Conservation (phyloP, 1,140 invertebrate genomes). For the Drosophila ohnishii region DNA sequence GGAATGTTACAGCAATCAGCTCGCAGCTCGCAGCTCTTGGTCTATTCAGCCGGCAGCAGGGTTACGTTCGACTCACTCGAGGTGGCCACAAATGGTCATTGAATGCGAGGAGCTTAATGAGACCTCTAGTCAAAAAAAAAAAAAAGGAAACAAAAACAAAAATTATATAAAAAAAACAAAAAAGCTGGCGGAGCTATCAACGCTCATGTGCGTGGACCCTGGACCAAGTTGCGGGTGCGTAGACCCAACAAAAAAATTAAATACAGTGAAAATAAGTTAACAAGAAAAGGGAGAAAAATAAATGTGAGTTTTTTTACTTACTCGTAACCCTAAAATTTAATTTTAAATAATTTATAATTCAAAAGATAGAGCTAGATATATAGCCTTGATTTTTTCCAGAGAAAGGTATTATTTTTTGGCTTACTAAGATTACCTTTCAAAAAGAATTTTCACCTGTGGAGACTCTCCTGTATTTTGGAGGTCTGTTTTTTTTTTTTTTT, state of each 20-base stretch:
- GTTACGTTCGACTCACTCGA: conserved; percentile 23
- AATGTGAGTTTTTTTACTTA: too few species aligned
- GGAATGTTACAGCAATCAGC: conserved; percentile 74
- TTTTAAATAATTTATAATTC: too few species aligned
- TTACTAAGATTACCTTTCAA: too few species aligned
- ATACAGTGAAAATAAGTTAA: conserved; percentile 1
- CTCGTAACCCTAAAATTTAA: not conserved
- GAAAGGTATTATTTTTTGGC: not conserved
- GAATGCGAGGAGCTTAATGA: conserved; percentile 56
- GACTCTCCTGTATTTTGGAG: conserved; percentile 18
- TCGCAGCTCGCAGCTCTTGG: conserved; percentile 21
- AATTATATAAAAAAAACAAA: conserved; percentile 14
- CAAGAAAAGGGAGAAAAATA: fast-evolving
- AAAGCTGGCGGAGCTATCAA: conserved; percentile 54
- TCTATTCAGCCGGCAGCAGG: conserved; percentile 38
- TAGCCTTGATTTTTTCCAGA: not conserved
- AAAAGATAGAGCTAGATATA: not conserved
- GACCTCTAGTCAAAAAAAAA: conserved; percentile 10
- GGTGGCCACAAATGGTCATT: conserved; percentile 61
- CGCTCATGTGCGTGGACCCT: conserved; percentile 67
- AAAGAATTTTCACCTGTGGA: not conserved
- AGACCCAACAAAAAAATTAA: conserved; percentile 29
- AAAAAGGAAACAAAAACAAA: conserved; percentile 12
- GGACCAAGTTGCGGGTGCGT: conserved; percentile 57
- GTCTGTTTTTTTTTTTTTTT: not conserved